Percentiles rank a stretch among this genome's conserved stretches.
These are phyloP conservation scores for Eubasilissa splendida DNA, from an alignment of 2,888 invertebrate species.

Conservation along the genomic window DNA sequence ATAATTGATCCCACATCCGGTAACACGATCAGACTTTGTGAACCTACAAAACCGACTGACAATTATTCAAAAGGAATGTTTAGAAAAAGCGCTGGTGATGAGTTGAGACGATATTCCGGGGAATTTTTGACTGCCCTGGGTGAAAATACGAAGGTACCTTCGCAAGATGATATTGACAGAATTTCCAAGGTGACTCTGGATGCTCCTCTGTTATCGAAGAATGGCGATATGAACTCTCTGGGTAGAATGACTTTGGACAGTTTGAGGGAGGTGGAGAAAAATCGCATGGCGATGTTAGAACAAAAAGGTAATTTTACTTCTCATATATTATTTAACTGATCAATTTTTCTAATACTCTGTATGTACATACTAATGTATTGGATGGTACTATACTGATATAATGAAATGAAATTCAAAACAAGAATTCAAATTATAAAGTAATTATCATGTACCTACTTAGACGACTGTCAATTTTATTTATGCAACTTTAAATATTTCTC, in stretches of 20 bases:
- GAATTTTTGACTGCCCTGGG: slow-evolving; percentile 60
- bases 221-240: slow-evolving; percentile 77
- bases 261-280: slow-evolving; percentile 90
- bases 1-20: slow-evolving; percentile 50
- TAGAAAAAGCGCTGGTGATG: slow-evolving; percentile 71
- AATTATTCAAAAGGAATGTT: slow-evolving; percentile 56
- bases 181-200: slow-evolving; percentile 91
- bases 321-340: not conserved
- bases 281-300: slow-evolving; percentile 87
- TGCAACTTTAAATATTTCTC: no score
- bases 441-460: no score
- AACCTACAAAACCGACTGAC: slow-evolving; percentile 42
- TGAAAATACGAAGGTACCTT: slow-evolving; percentile 73
- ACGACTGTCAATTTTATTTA: no score
- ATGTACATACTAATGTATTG: not conserved
- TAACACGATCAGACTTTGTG: slow-evolving; percentile 46
- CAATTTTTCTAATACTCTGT: not conserved
- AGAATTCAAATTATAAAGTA: no score
- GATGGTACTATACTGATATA: no score
- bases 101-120: slow-evolving; percentile 61
- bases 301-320: slow-evolving; percentile 81
- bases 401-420: no score
- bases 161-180: slow-evolving; percentile 89
- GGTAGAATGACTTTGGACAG: slow-evolving; percentile 88
- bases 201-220: slow-evolving; percentile 82